A percentile compares a stretch with the other conserved stretches of the same genome.
Evolutionary conservation across 2,113 vertebrate species (phyloP).

Genomic region (Lethenteron camtschaticum): DNA sequence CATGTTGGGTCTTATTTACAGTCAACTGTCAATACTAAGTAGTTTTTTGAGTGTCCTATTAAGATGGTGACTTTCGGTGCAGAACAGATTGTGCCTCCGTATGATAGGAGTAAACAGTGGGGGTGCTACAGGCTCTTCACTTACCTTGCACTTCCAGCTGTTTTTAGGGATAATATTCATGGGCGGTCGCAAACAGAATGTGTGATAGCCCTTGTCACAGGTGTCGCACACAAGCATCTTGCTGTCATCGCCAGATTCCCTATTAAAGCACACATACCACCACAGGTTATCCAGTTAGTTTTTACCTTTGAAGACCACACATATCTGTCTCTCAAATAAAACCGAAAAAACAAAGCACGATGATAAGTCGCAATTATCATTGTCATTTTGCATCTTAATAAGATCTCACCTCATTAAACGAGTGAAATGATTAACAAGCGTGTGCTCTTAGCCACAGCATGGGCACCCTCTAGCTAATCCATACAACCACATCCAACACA

Average conservation of each 20-base stretch:
- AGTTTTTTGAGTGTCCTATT: too few species aligned
- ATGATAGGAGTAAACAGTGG: too few species aligned
- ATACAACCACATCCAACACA: too few species aligned
- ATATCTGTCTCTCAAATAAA: neutral
- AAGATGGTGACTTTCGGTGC: too few species aligned
- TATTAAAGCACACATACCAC: conserved; percentile 15
- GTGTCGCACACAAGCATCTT: conserved; percentile 71
- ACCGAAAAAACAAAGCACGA: neutral
- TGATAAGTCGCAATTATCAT: too few species aligned
- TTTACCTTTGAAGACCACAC: neutral
- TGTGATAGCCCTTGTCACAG: conserved; percentile 83
- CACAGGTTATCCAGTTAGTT: neutral
- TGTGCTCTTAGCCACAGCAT: too few species aligned
- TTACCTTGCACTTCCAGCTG: conserved; percentile 87
- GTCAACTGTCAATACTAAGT: too few species aligned
- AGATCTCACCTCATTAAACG: neutral
- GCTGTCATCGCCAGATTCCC: conserved; percentile 52
- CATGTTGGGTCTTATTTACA: too few species aligned
- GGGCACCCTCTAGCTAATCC: too few species aligned
- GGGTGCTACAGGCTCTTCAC: conserved; percentile 10
- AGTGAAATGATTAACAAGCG: conserved; percentile 13
- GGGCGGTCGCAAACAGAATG: conserved; percentile 67
- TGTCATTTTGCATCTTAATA: too few species aligned
- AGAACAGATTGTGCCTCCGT: too few species aligned
- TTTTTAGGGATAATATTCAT: conserved; percentile 50